Evolutionary conservation across 2,797 vertebrate species (phyloP), one percentile per base, ranked within the genome.

Genomic region (Trachurus trachurus): DNA sequence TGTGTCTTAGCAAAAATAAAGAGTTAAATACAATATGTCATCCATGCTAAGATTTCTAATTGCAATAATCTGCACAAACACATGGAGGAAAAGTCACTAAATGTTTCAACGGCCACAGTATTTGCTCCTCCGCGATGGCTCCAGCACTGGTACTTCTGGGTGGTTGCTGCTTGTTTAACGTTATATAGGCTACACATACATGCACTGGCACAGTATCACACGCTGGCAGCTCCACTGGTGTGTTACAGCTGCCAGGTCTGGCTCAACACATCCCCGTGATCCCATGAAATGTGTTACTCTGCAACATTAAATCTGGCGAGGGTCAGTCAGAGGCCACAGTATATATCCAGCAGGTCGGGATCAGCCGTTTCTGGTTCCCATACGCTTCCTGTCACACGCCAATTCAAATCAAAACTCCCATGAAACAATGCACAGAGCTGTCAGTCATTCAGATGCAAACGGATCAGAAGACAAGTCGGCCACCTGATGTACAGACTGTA

Each of bases 401-500:
- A 58, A 78, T 70, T 59, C 42, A 31, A 60, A 65, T 45, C 22
- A 45, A 65, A 71, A 7, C 11, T 29, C 19, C 39, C n/a, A 59
- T 39, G 44, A 26, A 75, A 31, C 21, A 29, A 54, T 40, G 26
- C 10, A 65, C 56, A 53, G 45, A 61, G 66, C 58, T 73, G 50
- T 78, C 84, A 68, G 56, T 57, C 85, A 69, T 10, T 10, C 45
- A 52, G 37, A 74, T 26, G 31, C 19, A 21, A 50, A 45, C 1
- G 52, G 29, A 68, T 75, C 31, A 53, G 26, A 68, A 56, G 58
- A 80, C 81, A 80, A 75, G 63, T 64, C 52, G 61, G 54, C 81
- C 76, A 88, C 74, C 82, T 87, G 79, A 80, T 80, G 63, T 54
- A 53, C 57, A 59, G 29, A 31, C 74, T 31, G 39, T 67, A 65